Conservation (phyloP, 1,140 invertebrate genomes). For the Chymomyza costata region DNA sequence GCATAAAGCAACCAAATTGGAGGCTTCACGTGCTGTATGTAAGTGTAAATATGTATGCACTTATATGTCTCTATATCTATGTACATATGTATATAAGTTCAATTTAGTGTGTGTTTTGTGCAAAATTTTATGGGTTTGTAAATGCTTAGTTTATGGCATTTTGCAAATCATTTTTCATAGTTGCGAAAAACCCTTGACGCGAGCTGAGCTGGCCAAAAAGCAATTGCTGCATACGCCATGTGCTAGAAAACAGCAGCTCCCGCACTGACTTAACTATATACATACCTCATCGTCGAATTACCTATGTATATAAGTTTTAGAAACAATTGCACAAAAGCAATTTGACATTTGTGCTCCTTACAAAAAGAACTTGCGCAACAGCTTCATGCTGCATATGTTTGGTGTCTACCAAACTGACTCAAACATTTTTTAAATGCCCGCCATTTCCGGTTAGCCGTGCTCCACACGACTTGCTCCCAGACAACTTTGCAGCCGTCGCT, state of each 20-base stretch:
- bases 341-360: constrained; percentile 38
- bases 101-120: background rate
- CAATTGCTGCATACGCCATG: too few relatives aligned
- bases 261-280: constrained; percentile 14
- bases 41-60: constrained; percentile 3
- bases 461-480: too few relatives aligned
- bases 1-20: constrained; percentile 6
- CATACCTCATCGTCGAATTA: constrained; percentile 7
- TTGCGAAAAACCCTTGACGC: constrained; percentile 56
- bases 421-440: constrained; percentile 26
- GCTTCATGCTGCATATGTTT: too few relatives aligned
- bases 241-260: constrained; percentile 12
- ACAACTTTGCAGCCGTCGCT: too few relatives aligned
- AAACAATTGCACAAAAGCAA: constrained; percentile 34
- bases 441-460: constrained; percentile 30
- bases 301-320: constrained; percentile 4
- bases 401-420: constrained; percentile 7
- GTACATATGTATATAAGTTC: background rate
- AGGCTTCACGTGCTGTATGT: background rate
- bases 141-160: constrained; percentile 37
- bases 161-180: constrained; percentile 66
- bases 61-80: constrained; percentile 7
- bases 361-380: too few relatives aligned
- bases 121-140: background rate
- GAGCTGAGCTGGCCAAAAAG: constrained; percentile 24